phyloP scores from a whole-genome alignment of 2,888 invertebrate species.

The Biston stratarius region DNA sequence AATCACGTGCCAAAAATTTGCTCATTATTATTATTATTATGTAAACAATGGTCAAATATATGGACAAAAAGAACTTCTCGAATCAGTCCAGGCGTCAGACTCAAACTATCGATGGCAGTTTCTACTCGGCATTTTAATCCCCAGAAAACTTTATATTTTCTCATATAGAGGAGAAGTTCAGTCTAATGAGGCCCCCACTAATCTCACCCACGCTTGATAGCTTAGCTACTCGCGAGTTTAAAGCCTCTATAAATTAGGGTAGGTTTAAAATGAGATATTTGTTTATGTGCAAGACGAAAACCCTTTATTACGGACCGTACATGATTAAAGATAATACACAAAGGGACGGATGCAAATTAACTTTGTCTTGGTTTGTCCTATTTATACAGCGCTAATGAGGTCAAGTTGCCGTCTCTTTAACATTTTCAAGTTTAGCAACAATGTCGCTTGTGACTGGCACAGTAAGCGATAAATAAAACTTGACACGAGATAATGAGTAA shows the following conservation, averaged over 20 bases:
- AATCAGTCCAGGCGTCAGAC: neutral
- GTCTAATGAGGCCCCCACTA: constrained; percentile 50
- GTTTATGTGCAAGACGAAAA: constrained; percentile 42
- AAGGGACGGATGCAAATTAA: constrained; percentile 46
- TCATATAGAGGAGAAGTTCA: constrained; percentile 36
- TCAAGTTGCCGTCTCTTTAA: constrained; percentile 13
- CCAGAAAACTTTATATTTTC: constrained; percentile 42
- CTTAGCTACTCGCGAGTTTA: constrained; percentile 47
- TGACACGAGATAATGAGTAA: neutral
- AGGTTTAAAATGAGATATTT: constrained; percentile 50
- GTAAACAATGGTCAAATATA: too few species aligned
- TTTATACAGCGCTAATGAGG: constrained; percentile 26
- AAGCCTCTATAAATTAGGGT: constrained; percentile 55
- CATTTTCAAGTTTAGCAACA: constrained; percentile 1
- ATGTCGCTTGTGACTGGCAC: neutral
- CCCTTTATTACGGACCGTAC: constrained; percentile 43
- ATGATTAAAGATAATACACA: constrained; percentile 46
- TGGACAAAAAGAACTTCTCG: too few species aligned
- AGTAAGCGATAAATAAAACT: neutral
- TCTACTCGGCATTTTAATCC: constrained; percentile 4
- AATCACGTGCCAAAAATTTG: too few species aligned
- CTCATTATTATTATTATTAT: too few species aligned
- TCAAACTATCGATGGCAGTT: constrained; percentile 14
- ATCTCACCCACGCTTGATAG: constrained; percentile 51
- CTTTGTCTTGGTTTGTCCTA: constrained; percentile 39